Evolutionary conservation across 1,140 invertebrate genomes (phyloP).

Genomic region (Neodiprion lecontei): DNA sequence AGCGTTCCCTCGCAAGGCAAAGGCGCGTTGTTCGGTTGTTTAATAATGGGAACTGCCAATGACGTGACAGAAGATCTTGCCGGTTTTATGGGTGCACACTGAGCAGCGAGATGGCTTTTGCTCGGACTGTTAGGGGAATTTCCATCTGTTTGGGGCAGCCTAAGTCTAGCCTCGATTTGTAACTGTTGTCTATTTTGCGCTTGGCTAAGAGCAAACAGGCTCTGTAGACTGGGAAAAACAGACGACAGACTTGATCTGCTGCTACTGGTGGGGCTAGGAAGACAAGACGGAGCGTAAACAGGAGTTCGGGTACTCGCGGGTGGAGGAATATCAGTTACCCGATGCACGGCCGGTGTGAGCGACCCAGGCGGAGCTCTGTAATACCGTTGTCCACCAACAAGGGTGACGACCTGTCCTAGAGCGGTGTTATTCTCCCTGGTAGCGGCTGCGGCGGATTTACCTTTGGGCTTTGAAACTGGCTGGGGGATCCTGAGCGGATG

Average conservation of each 20-base stretch:
- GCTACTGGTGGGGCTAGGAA: constrained; percentile 26
- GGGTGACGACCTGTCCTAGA: constrained; percentile 48
- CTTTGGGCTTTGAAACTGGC: constrained; percentile 39
- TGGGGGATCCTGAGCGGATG: constrained; percentile 44
- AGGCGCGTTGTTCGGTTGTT: constrained; percentile 30
- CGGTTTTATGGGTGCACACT: constrained; percentile 49
- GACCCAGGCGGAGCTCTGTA: constrained; percentile 52
- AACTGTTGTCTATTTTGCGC: constrained; percentile 45
- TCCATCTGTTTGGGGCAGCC: constrained; percentile 20
- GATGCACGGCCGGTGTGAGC: constrained; percentile 48
- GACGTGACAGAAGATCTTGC: constrained; percentile 40
- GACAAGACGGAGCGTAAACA: constrained; percentile 45
- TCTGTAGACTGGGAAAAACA: constrained; percentile 47
- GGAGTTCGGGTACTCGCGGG: constrained; percentile 35
- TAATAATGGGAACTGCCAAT: constrained; percentile 46
- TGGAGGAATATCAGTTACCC: constrained; percentile 36
- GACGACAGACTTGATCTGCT: constrained; percentile 31
- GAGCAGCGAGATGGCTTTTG: constrained; percentile 48
- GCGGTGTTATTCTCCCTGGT: constrained; percentile 31
- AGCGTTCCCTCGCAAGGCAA: background rate
- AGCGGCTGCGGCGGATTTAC: constrained; percentile 16
- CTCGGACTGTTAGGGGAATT: constrained; percentile 13
- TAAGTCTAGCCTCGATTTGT: constrained; percentile 37
- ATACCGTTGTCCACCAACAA: constrained; percentile 45
- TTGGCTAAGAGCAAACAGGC: constrained; percentile 43